Conservation (phyloP, 2,797 vertebrate species). For the Jordanella pulchra region DNA sequence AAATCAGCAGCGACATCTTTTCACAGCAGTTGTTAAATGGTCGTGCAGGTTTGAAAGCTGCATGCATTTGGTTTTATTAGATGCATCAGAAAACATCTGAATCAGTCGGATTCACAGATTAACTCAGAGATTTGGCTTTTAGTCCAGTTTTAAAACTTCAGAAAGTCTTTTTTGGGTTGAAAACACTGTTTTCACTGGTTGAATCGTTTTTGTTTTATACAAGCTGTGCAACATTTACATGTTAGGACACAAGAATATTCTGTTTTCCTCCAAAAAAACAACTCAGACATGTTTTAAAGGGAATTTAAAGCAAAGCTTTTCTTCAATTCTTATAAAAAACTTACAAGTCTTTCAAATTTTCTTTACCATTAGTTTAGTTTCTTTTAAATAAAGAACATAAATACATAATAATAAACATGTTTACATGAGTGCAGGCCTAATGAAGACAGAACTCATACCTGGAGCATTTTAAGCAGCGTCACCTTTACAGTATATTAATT, state of each 20-base stretch:
- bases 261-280: background rate
- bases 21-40: background rate
- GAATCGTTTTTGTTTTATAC: background rate
- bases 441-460: background rate
- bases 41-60: background rate
- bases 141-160: background rate
- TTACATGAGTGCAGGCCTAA: background rate
- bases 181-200: background rate
- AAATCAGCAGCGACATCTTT: background rate
- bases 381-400: background rate
- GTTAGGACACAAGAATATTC: background rate
- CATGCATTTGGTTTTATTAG: background rate
- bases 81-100: background rate
- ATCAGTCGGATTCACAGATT: background rate
- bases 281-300: background rate
- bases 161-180: background rate
- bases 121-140: background rate
- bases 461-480: too few relatives aligned
- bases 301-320: too few relatives aligned
- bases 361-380: background rate
- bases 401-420: background rate
- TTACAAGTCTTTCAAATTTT: too few relatives aligned
- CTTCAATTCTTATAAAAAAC: too few relatives aligned
- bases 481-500: too few relatives aligned
- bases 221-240: background rate